These are phyloP conservation scores for Sebastes itinus DNA, from an alignment of 2,797 vertebrate genomes.

Conservation along the genomic window DNA sequence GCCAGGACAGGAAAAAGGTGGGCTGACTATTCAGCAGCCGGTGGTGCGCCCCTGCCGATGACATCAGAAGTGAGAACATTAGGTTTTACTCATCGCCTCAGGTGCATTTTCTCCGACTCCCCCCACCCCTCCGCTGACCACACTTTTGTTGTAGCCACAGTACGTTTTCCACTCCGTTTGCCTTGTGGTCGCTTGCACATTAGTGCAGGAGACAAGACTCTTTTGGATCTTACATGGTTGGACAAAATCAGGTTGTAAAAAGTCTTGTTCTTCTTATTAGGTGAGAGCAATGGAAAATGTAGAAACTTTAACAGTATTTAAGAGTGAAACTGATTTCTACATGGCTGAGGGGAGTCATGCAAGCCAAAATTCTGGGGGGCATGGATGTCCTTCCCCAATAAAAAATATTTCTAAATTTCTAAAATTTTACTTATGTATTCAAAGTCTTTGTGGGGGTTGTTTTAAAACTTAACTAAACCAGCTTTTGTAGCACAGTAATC, in stretches of 20 bases:
- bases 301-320: background rate
- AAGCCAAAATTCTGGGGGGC: background rate
- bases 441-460: background rate
- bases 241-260: background rate
- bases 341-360: background rate
- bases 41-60: constrained; percentile 18
- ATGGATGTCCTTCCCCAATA: background rate
- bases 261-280: background rate
- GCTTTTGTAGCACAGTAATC: background rate
- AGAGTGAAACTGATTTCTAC: background rate
- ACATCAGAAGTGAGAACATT: constrained; percentile 58
- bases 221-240: background rate
- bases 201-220: background rate
- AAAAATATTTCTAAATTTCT: background rate
- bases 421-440: background rate
- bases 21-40: constrained; percentile 25
- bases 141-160: background rate
- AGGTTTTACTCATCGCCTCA: constrained; percentile 35
- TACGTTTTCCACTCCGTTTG: background rate
- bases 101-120: constrained; percentile 14
- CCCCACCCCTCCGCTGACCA: background rate
- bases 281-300: background rate
- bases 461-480: background rate
- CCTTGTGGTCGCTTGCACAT: background rate
- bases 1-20: constrained; percentile 51